Base-by-base conservation (phyloP, 1,140 invertebrate species). In the Hyphantria cunea region DNA sequence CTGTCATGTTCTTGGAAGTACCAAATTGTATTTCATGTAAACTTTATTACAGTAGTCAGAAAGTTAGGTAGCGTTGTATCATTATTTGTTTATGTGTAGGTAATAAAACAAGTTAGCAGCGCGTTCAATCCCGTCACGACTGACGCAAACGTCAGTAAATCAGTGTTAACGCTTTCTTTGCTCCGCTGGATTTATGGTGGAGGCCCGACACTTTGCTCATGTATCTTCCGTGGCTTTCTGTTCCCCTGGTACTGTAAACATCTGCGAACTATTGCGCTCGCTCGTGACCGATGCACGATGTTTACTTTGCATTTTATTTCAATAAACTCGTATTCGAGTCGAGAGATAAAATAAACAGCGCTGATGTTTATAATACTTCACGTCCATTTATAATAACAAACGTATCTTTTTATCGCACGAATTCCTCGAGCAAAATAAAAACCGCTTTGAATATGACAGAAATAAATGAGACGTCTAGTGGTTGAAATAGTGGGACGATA, bases 151-250 rank as follows among this genome's bases (percentile, higher is more conserved):
- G 69, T 70, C 68, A 50, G 67, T 83, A 85, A 82, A 83, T 85
- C 82, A 83, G 70, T 65, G 74, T 80, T 80, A 82, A 76, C 69
- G 71, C 68, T 80, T 81, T 83, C 78, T 83, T 85, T 74, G 62
- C 75, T 62, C 60, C 69, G 60, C 59, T 65, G 69, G 77, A 83
- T 82, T 80, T 82, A 83, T 78, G 70, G 77, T 68, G 68, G 55
- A 69, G 65, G 64, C 64, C 66, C 64, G 68, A 65, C 68, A 63
- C 70, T 56, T 62, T 61, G 50, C 58, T 61, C 70, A 70, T 69
- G 71, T 77, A 64, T 63, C 68, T 79, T 74, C 66, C 71, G 65
- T 64, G 55, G 66, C 64, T 73, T 74, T 72, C 67, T 82, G 76
- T 49, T 52, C 71, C 55, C 76, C 67, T 66, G 48, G 67, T 73